Percentiles rank a stretch among this genome's conserved stretches.
phyloP scores from a whole-genome alignment of 2,113 vertebrate species.

The Fukomys damarensis region DNA sequence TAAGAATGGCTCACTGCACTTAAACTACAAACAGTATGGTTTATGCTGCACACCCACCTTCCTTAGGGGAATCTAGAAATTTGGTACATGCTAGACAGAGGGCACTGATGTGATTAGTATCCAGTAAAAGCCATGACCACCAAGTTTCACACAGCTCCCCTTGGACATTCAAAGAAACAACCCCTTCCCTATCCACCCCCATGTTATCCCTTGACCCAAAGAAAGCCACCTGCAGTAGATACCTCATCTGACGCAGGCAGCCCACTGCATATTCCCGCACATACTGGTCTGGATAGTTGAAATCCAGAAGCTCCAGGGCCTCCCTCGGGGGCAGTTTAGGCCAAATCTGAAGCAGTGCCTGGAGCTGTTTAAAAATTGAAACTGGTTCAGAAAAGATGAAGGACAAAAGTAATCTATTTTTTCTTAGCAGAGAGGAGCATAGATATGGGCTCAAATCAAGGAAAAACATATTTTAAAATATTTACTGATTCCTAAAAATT shows the following conservation, averaged over 20 bases:
- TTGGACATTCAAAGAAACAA: neutral
- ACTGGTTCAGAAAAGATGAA: constrained; percentile 52
- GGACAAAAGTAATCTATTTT: neutral
- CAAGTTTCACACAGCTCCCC: neutral
- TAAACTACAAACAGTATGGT: neutral
- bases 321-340: constrained; percentile 95
- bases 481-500: neutral
- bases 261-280: constrained; percentile 96
- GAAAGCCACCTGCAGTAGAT: constrained; percentile 51
- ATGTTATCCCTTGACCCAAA: neutral
- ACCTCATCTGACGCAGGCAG: constrained; percentile 97
- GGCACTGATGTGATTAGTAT: neutral
- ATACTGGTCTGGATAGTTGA: constrained; percentile 99
- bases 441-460: constrained; percentile 14
- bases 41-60: neutral
- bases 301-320: constrained; percentile 97
- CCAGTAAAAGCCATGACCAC: neutral
- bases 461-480: neutral
- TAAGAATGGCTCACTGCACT: neutral
- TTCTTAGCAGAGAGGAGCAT: neutral
- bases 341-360: constrained; percentile 98
- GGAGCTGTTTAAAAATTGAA: constrained; percentile 89
- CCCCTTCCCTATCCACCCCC: neutral
- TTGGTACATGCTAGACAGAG: neutral
- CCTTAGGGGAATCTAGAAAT: neutral